These are phyloP conservation scores for Agriotes lineatus DNA, from an alignment of 2,888 invertebrate genomes.

Conservation along the genomic window DNA sequence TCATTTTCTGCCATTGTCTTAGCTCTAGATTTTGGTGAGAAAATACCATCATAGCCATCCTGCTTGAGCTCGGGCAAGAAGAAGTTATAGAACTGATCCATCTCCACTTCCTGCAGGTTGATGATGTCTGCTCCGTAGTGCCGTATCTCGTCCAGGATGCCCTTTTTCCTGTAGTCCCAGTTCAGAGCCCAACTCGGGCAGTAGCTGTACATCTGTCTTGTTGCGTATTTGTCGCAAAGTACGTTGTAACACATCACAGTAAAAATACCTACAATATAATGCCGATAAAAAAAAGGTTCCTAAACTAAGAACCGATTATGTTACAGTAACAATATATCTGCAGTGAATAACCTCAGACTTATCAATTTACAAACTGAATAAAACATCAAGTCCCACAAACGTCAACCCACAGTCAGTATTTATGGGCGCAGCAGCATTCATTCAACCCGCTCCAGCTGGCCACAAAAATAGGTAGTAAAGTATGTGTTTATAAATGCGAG, in stretches of 20 bases:
- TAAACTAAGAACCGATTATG: no score
- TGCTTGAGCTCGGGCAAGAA: slow-evolving; percentile 94
- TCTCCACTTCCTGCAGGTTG: slow-evolving; percentile 97
- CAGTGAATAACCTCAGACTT: not conserved
- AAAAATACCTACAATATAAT: slow-evolving; percentile 82
- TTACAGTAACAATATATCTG: no score
- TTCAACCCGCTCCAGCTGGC: slow-evolving; percentile 19
- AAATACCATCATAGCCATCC: slow-evolving; percentile 95
- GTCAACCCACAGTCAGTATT: slow-evolving; percentile 20
- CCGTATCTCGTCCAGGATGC: slow-evolving; percentile 95
- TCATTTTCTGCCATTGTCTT: slow-evolving; percentile 98
- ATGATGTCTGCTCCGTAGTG: slow-evolving; percentile 98
- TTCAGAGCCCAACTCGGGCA: slow-evolving; percentile 99
- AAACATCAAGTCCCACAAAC: slow-evolving; percentile 26
- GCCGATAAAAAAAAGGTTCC: slow-evolving; percentile 8
- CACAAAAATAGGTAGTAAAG: slow-evolving; percentile 13
- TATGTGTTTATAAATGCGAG: slow-evolving; percentile 24
- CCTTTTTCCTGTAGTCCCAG: slow-evolving; percentile 99
- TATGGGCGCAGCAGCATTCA: slow-evolving; percentile 35
- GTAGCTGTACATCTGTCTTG: slow-evolving; percentile 98
- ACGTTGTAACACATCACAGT: slow-evolving; percentile 99
- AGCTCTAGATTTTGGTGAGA: slow-evolving; percentile 97
- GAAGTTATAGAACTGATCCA: slow-evolving; percentile 97
- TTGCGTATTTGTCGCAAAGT: slow-evolving; percentile 98
- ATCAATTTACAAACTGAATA: slow-evolving; percentile 19